Evolutionary conservation across 2,888 invertebrate species (phyloP).

Genomic region (Amitus sp.): DNA sequence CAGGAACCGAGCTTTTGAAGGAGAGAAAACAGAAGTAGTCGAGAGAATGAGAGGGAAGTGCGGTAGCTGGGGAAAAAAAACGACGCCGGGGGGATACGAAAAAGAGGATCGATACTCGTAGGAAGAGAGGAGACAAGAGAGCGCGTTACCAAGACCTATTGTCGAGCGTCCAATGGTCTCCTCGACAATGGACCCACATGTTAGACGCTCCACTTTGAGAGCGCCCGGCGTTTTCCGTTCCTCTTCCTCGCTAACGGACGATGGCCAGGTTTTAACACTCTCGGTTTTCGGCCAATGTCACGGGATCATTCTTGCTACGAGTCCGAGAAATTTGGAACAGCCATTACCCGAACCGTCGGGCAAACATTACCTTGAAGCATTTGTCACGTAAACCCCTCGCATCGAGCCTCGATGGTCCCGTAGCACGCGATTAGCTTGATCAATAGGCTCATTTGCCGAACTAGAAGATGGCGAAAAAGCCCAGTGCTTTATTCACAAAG

Average conservation of each 20-base stretch:
- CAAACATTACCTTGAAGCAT: no score
- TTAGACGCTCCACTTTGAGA: slow-evolving; percentile 51
- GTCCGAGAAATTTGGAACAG: no score
- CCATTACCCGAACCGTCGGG: background rate
- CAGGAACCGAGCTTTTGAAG: slow-evolving; percentile 26
- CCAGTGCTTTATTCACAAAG: no score
- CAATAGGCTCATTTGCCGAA: no score
- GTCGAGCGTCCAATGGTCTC: slow-evolving; percentile 49
- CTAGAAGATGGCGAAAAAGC: no score
- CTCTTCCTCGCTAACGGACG: slow-evolving; percentile 33
- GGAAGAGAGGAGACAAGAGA: slow-evolving; percentile 43
- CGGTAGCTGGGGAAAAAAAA: slow-evolving; percentile 11
- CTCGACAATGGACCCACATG: slow-evolving; percentile 57
- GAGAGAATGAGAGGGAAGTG: slow-evolving; percentile 12
- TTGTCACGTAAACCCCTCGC: no score
- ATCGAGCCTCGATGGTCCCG: no score
- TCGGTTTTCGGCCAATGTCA: slow-evolving; percentile 32
- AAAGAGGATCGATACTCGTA: slow-evolving; percentile 46
- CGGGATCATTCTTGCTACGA: slow-evolving; percentile 19
- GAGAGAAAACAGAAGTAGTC: slow-evolving; percentile 14
- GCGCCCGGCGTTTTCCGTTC: slow-evolving; percentile 34
- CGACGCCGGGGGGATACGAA: slow-evolving; percentile 25
- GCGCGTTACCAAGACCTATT: slow-evolving; percentile 45
- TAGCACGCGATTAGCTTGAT: no score
- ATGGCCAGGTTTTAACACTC: slow-evolving; percentile 38